Evolutionary conservation across 2,797 vertebrate genomes (phyloP).

Genomic region (Argya squamiceps): DNA sequence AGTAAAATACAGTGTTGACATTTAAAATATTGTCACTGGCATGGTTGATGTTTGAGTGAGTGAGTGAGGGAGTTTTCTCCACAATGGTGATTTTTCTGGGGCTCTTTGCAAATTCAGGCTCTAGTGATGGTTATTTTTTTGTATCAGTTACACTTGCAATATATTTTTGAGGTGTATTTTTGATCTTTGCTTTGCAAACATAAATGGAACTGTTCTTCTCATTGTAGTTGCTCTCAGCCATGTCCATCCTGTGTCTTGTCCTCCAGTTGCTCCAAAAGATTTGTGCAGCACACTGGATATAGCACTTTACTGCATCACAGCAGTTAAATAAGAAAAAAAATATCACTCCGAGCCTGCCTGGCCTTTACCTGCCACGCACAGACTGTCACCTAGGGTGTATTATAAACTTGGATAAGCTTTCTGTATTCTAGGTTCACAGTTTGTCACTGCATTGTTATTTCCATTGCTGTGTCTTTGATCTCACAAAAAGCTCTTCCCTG

Average conservation of each 20-base stretch:
- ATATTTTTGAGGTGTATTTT: background rate
- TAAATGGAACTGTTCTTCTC: background rate
- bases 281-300: background rate
- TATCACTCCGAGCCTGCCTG: accelerated
- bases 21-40: constrained; percentile 5
- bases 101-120: background rate
- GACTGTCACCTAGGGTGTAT: background rate
- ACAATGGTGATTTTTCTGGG: background rate
- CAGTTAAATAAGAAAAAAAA: background rate
- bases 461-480: constrained; percentile 30
- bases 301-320: background rate
- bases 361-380: background rate
- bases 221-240: background rate
- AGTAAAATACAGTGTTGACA: constrained; percentile 1
- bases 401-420: background rate
- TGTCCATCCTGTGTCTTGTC: background rate
- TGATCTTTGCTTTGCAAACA: background rate
- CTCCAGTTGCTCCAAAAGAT: background rate
- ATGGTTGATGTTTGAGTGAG: background rate
- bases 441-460: constrained; percentile 21
- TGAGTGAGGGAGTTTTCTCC: background rate
- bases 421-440: background rate
- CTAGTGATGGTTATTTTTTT: background rate
- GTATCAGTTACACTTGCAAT: background rate
- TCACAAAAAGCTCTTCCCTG: background rate